Base-by-base conservation (phyloP, 2,113 vertebrate species). In the Dicerorhinus sumatrensis region DNA sequence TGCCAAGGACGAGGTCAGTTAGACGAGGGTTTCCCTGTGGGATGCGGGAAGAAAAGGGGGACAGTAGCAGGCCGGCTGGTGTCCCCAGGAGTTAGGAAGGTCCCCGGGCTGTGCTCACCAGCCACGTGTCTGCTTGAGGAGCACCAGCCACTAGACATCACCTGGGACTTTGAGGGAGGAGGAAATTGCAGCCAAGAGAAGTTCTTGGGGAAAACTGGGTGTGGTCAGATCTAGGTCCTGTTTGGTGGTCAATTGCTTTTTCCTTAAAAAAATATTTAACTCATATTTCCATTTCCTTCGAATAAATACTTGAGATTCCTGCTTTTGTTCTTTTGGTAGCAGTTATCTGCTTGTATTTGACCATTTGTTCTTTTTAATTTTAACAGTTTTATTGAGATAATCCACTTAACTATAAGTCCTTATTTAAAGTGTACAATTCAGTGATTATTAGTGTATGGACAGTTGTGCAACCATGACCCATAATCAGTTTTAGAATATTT, bases 301-400 rank as follows among this genome's bases (percentile, higher is more conserved):
- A 72, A 13, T 36, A 70, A 27, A 42, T 58, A 42, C 56, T 96
- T 86, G 70, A 67, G 62, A 79, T 94, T 93, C 33, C 39, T 79
- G 17, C 27, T 84, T 84, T 75, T 90, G n/a, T 70, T 62, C 46
- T 88, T 39, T 36, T 80, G 77, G 84, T 77, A 82, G 77, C 70
- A 27, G 16, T 42, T 94, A 20, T 56, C 48, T 58, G 27, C 54
- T 94, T 51, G 54, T 70, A 27, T 81, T 75, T 85, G 27, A 63
- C 85, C 77, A 63, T 69, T 67, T 70, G n/a, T 84, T 91, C 48
- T 58, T 69, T 95, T 94, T 92, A 23, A 42, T 93, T 94, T 96
- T 89, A 76, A 72, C 23, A 75, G 25, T 33, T 93, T 93, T 75
- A n/a, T 69, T 62, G 51, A 91, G 51, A 85, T 86, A 83, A 92